These are phyloP conservation scores for Plodia interpunctella DNA, from an alignment of 1,140 invertebrate genomes.

Conservation along the genomic window DNA sequence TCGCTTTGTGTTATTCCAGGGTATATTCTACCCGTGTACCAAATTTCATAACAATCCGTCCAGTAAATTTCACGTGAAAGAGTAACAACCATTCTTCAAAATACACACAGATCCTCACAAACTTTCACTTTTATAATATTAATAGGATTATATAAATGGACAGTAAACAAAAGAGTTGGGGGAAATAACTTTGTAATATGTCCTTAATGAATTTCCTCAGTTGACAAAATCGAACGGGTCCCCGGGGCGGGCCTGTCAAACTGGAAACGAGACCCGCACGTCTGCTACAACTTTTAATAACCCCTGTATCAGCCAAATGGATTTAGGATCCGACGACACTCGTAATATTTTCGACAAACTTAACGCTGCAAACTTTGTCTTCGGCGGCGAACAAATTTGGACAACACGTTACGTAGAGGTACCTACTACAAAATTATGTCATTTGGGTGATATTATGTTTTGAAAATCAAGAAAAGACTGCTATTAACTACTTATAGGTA, in stretches of 20 bases:
- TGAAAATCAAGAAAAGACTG: too few relatives aligned
- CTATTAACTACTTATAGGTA: too few relatives aligned
- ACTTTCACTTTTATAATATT: too few relatives aligned
- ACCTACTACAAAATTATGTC: neutral
- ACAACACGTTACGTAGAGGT: neutral
- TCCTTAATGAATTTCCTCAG: conserved; percentile 64
- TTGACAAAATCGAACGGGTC: conserved; percentile 59
- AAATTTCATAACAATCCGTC: too few relatives aligned
- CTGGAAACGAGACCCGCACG: conserved; percentile 52
- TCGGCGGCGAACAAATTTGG: neutral
- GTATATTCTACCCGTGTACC: too few relatives aligned
- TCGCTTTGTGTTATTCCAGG: too few relatives aligned
- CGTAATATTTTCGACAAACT: conserved; percentile 11
- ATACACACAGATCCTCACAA: too few relatives aligned
- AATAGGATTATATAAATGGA: too few relatives aligned
- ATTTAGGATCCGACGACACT: conserved; percentile 40
- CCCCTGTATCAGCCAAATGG: conserved; percentile 65
- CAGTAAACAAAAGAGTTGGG: conserved; percentile 14
- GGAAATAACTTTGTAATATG: conserved; percentile 38
- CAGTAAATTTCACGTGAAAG: too few relatives aligned
- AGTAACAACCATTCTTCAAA: too few relatives aligned
- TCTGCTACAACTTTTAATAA: conserved; percentile 69
- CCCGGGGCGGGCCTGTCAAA: conserved; percentile 57
- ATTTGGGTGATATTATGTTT: too few relatives aligned
- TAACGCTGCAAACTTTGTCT: conserved; percentile 15